A percentile compares a stretch with the other conserved stretches of the same genome.
Conservation (phyloP, 2,797 vertebrate genomes). For the Natrix natrix region DNA sequence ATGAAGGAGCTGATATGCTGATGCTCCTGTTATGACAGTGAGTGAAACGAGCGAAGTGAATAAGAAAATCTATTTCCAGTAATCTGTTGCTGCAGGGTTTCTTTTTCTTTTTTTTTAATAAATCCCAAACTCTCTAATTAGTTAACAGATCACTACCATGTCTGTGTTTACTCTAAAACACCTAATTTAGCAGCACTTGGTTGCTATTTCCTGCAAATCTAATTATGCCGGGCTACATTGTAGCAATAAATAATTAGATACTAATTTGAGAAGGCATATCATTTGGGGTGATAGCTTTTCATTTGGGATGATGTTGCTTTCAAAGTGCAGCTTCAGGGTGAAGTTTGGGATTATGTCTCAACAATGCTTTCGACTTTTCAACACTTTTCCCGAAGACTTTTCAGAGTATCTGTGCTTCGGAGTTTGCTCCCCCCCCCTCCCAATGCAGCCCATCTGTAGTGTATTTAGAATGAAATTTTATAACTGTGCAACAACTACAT, state of each 20-base stretch:
- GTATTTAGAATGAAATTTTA: slow-evolving; percentile 1
- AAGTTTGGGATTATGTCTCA: neutral
- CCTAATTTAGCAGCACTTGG: slow-evolving; percentile 25
- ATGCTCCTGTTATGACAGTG: neutral
- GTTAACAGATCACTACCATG: slow-evolving; percentile 10
- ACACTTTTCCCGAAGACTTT: neutral
- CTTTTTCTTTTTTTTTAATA: neutral
- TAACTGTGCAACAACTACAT: neutral
- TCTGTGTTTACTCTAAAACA: slow-evolving; percentile 28
- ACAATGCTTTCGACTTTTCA: slow-evolving; percentile 26
- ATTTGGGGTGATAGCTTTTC: slow-evolving; percentile 28
- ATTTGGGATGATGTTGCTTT: slow-evolving; percentile 5
- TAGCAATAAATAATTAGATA: slow-evolving; percentile 31
- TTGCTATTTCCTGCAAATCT: slow-evolving; percentile 22
- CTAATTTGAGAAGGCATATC: slow-evolving; percentile 31
- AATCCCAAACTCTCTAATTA: slow-evolving; percentile 36
- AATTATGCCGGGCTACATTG: slow-evolving; percentile 15
- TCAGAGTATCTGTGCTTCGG: neutral
- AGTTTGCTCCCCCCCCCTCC: neutral
- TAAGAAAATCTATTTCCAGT: neutral
- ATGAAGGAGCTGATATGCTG: neutral
- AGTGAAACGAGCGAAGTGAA: neutral
- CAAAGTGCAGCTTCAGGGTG: neutral
- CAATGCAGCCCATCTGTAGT: neutral
- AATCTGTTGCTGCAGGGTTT: neutral